Evolutionary conservation across 2,888 invertebrate genomes (phyloP), one percentile per base, ranked within the genome.

Genomic region (Drosophila subquinaria): DNA sequence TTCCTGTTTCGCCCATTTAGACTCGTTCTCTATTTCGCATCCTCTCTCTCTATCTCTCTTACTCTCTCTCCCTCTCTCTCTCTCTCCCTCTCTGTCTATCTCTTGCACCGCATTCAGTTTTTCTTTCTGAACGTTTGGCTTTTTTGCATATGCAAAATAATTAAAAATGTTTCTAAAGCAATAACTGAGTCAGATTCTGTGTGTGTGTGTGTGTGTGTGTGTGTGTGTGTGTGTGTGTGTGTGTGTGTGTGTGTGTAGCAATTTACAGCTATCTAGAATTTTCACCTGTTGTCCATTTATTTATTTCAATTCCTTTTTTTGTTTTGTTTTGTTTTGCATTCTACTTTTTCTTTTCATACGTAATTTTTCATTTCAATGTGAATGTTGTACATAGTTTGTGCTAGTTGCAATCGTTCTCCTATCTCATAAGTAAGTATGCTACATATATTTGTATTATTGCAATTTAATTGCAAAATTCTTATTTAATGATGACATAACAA

Each of bases 211-310:
- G 13, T 57, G 9, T 59, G n/a, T 50, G 27, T 45, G 20, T 50
- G 13, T 57, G 9, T 59, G n/a, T n/a, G n/a, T 52, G 5, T 36
- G 17, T 53, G 35, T 43, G 36, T 52, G 27, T 52, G 5, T 36
- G 17, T 53, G 35, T 43, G 36, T 52, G 27, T 51, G 13, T 38
- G 13, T 60, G 10, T 59, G 42, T 52, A 45, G 53, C 61, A 73
- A 65, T 73, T 69, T 70, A 50, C 60, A 59, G 57, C 68, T 68
- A 55, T 66, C 68, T 60, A 30, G 27, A 13, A 67, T 65, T 72
- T 72, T 76, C 51, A 70, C 60, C 67, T 63, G 67, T 40, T 66
- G 62, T 61, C 45, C 57, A 45, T 70, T 70, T 70, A 42, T 59
- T 62, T 65, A 70, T 43, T 47, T 61, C 23, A 60, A 48, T 56